A percentile compares a stretch with the other conserved stretches of the same genome.
Evolutionary conservation across 1,140 invertebrate species (phyloP).

Genomic region (Drosophila takahashii): DNA sequence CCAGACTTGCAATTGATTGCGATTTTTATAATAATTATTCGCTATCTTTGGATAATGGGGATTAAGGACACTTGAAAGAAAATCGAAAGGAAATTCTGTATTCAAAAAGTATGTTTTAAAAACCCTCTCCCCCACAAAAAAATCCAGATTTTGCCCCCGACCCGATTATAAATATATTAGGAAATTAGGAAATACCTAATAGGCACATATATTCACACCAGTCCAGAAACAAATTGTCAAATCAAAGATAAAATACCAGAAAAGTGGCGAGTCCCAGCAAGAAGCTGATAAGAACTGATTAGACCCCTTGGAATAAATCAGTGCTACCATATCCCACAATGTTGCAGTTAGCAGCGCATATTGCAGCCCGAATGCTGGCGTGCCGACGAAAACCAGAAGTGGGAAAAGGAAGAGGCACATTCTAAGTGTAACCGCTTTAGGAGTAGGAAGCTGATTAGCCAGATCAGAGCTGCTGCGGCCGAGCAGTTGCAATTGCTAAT

Average conservation of each 20-base stretch:
- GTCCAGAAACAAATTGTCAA: not conserved
- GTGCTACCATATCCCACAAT: slow-evolving; percentile 16
- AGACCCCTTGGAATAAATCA: slow-evolving; percentile 19
- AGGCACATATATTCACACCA: too few species aligned
- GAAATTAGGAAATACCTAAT: too few species aligned
- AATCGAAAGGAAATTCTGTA: too few species aligned
- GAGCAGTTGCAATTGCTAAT: slow-evolving; percentile 33
- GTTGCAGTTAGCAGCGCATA: slow-evolving; percentile 4
- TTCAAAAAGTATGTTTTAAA: too few species aligned
- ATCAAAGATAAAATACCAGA: slow-evolving; percentile 1
- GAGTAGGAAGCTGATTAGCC: slow-evolving; percentile 47
- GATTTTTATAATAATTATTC: too few species aligned
- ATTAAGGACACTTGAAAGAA: too few species aligned
- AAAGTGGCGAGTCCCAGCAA: not conserved
- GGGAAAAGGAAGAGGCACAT: not conserved
- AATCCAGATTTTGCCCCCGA: too few species aligned
- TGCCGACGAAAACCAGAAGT: not conserved
- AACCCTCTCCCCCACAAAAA: too few species aligned
- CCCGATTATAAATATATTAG: too few species aligned
- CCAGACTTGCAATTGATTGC: too few species aligned
- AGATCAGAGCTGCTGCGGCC: slow-evolving; percentile 33
- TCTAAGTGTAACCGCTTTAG: slow-evolving; percentile 14
- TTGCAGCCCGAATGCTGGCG: not conserved
- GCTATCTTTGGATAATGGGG: too few species aligned
- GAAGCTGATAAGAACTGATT: slow-evolving; percentile 33